Conservation (phyloP, 23 tunicate species). For the Styela plicata region DNA sequence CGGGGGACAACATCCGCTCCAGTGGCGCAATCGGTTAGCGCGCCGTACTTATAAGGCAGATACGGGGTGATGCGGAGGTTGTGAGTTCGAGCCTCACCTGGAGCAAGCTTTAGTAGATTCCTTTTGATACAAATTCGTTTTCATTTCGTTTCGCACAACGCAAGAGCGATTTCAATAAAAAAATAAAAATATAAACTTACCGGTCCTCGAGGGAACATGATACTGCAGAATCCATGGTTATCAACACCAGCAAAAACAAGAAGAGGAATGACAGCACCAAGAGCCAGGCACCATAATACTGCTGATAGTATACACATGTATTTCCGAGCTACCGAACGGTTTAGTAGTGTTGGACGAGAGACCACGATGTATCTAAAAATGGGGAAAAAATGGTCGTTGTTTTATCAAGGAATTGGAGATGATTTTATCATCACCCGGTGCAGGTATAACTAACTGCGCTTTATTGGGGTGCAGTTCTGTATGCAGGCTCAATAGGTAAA, state of each 20-base stretch:
- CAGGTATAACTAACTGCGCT: no score
- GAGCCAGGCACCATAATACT: conserved; percentile 49
- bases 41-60: not conserved
- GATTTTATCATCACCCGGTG: no score
- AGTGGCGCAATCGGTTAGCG: not conserved
- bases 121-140: no score
- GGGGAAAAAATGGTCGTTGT: no score
- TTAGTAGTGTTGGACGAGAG: conserved; percentile 28
- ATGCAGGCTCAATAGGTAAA: no score
- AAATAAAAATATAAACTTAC: conserved; percentile 6
- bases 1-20: not conserved
- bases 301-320: conserved; percentile 33
- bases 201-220: conserved; percentile 52
- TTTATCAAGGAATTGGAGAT: no score
- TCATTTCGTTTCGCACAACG: no score
- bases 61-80: not conserved
- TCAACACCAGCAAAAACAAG: conserved; percentile 58
- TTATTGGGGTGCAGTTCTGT: no score
- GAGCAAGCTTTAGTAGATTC: not conserved
- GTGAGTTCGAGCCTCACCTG: not conserved
- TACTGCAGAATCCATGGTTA: conserved; percentile 47
- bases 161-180: no score
- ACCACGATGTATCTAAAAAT: conserved; percentile 37
- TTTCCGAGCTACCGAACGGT: conserved; percentile 44
- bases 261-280: conserved; percentile 49